phyloP scores from a whole-genome alignment of 2,888 invertebrate species.

The Leptopilina drosophilae region DNA sequence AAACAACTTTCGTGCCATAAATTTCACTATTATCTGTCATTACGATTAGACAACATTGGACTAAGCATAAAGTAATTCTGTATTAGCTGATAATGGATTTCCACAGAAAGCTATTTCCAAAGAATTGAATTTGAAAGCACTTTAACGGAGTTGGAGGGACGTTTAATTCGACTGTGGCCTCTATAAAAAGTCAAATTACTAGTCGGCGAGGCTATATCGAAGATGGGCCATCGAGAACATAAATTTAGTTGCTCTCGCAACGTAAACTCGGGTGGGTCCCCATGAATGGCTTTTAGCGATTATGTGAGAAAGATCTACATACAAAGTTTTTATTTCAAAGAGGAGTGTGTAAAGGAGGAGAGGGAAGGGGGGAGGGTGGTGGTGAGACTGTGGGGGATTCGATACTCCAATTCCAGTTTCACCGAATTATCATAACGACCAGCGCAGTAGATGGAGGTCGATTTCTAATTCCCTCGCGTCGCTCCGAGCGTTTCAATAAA shows the following conservation, averaged over 20 bases:
- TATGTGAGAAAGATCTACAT: conserved; percentile 34
- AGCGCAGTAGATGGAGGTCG: conserved; percentile 39
- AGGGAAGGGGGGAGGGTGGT: background rate
- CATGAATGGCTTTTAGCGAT: conserved; percentile 29
- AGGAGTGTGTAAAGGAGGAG: too few relatives aligned
- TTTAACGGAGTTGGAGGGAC: conserved; percentile 11
- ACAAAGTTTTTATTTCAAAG: conserved; percentile 18
- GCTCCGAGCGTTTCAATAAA: conserved; percentile 42
- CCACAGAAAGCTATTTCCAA: conserved; percentile 22
- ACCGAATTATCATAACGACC: conserved; percentile 40
- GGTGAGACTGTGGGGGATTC: background rate
- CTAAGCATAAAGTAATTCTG: conserved; percentile 8
- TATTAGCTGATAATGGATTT: conserved; percentile 11
- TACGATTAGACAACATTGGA: conserved; percentile 10
- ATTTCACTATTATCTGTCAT: background rate
- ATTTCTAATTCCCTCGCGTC: conserved; percentile 39
- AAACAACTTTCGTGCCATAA: background rate
- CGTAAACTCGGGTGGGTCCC: conserved; percentile 16
- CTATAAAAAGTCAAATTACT: conserved; percentile 41
- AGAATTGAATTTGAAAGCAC: conserved; percentile 30
- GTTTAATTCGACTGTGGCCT: conserved; percentile 28
- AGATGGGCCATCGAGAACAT: conserved; percentile 34
- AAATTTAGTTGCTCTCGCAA: conserved; percentile 36
- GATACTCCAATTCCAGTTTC: conserved; percentile 42
- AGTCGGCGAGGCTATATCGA: conserved; percentile 32